phyloP scores from a whole-genome alignment of 2,797 vertebrate species.

The Cryptoblepharus egeriae region DNA sequence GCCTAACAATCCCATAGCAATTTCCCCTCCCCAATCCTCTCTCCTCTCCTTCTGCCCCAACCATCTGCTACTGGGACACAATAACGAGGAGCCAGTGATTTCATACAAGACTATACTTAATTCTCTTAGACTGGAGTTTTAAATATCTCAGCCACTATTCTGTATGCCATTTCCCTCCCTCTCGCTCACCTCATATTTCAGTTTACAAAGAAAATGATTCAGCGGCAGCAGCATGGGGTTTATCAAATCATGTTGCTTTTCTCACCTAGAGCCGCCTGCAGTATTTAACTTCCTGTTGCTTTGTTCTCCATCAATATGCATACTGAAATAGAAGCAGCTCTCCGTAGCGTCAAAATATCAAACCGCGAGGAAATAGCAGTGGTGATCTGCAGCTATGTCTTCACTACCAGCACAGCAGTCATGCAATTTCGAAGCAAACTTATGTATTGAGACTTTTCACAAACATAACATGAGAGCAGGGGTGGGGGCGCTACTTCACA shows the following conservation, averaged over 20 bases:
- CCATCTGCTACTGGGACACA: slow-evolving; percentile 43
- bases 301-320: slow-evolving; percentile 49
- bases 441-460: slow-evolving; percentile 35
- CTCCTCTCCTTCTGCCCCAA: background rate
- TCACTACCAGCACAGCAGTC: slow-evolving; percentile 34
- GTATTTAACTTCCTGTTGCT: slow-evolving; percentile 53
- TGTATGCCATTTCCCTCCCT: slow-evolving; percentile 7
- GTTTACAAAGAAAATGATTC: slow-evolving; percentile 63
- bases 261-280: slow-evolving; percentile 20
- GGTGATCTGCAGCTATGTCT: slow-evolving; percentile 14
- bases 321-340: slow-evolving; percentile 32
- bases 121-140: slow-evolving; percentile 51
- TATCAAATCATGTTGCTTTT: slow-evolving; percentile 47
- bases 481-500: slow-evolving; percentile 39
- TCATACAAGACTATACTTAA: slow-evolving; percentile 41
- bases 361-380: slow-evolving; percentile 41
- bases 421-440: slow-evolving; percentile 6
- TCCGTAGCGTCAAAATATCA: slow-evolving; percentile 53
- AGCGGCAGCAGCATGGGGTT: slow-evolving; percentile 39
- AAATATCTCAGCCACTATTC: slow-evolving; percentile 48
- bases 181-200: slow-evolving; percentile 32
- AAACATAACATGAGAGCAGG: slow-evolving; percentile 17
- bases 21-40: slow-evolving; percentile 31
- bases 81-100: slow-evolving; percentile 43
- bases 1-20: slow-evolving; percentile 5